phyloP scores from a whole-genome alignment of 1,140 invertebrate genomes.

The Heliconius melpomene region DNA sequence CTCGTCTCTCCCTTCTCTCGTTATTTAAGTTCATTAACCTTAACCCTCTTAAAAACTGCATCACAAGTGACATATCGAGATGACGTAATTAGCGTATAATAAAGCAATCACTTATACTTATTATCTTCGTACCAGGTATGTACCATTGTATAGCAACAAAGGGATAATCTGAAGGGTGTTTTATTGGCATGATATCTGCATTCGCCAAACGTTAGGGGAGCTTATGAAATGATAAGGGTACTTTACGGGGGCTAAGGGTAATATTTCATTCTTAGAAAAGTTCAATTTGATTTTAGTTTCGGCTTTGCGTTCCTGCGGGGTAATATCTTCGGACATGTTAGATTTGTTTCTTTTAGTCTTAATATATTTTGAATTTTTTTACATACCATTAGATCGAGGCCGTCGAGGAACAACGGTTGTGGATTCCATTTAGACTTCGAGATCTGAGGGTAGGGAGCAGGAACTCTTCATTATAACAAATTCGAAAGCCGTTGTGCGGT shows the following conservation, averaged over 20 bases:
- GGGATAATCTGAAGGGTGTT: slow-evolving; percentile 28
- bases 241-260: background rate
- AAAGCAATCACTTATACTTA: slow-evolving; percentile 9
- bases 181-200: slow-evolving; percentile 32
- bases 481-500: too few relatives aligned
- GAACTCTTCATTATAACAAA: too few relatives aligned
- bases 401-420: too few relatives aligned
- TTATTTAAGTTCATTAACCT: background rate
- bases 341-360: background rate
- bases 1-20: background rate
- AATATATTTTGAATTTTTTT: too few relatives aligned
- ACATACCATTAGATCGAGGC: background rate
- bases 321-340: background rate
- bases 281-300: slow-evolving; percentile 10
- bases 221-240: slow-evolving; percentile 10
- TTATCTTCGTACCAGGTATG: slow-evolving; percentile 8
- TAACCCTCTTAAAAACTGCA: background rate
- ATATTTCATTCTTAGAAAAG: slow-evolving; percentile 11
- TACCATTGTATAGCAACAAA: slow-evolving; percentile 20
- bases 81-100: slow-evolving; percentile 4
- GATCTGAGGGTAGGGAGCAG: too few relatives aligned
- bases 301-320: background rate
- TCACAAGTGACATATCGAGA: background rate
- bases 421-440: too few relatives aligned
- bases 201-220: slow-evolving; percentile 33